Conservation (phyloP, 2,797 vertebrate species). For the Coregonus suidteri region DNA sequence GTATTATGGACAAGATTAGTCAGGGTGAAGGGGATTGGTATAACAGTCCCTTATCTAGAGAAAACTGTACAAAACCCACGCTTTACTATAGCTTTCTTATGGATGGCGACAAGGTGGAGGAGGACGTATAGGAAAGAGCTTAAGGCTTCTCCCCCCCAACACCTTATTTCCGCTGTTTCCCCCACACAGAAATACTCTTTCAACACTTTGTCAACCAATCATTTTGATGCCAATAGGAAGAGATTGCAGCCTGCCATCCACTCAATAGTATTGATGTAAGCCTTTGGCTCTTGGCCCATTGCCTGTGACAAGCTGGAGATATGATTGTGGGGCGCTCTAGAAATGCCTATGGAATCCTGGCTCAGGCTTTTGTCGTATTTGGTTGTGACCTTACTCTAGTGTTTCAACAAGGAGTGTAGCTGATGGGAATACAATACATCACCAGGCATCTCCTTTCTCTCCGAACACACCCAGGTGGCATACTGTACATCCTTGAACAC, state of each 20-base stretch:
- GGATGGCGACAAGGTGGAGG: not conserved
- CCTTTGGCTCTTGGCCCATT: conserved; percentile 33
- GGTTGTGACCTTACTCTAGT: not conserved
- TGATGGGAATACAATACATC: not conserved
- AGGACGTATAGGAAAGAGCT: not conserved
- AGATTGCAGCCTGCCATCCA: conserved; percentile 33
- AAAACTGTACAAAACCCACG: not conserved
- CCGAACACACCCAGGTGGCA: not conserved
- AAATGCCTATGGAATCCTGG: conserved; percentile 31
- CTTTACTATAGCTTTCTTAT: not conserved
- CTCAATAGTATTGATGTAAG: conserved; percentile 40
- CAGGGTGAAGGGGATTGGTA: too few species aligned
- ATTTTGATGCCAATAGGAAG: conserved; percentile 41
- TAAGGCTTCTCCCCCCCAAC: not conserved
- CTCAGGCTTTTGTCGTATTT: not conserved
- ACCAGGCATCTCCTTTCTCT: not conserved
- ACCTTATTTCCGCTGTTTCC: not conserved
- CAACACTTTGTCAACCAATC: conserved; percentile 24
- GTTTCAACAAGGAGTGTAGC: not conserved
- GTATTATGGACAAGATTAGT: not conserved
- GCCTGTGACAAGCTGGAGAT: conserved; percentile 40
- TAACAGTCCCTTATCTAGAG: not conserved
- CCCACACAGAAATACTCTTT: conserved; percentile 8
- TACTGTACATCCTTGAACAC: not conserved
- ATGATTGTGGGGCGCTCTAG: conserved; percentile 23